Percentiles rank a stretch among this genome's conserved stretches.
These are phyloP conservation scores for Rapana venosa DNA, from an alignment of 2,888 invertebrate genomes.

Conservation along the genomic window DNA sequence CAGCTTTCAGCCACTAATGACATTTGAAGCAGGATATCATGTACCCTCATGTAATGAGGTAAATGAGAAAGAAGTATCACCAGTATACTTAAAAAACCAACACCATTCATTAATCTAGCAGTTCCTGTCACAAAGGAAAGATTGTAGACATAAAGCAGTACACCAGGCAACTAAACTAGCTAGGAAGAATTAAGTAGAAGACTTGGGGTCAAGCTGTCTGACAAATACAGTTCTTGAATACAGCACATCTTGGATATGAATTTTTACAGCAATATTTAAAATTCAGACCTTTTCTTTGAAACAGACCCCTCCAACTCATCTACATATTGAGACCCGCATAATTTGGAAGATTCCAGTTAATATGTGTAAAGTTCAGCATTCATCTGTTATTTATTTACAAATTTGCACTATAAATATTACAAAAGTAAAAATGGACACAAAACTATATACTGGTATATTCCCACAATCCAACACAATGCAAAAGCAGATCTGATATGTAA, in stretches of 20 bases:
- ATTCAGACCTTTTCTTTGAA: too few relatives aligned
- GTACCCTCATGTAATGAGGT: not conserved
- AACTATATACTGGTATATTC: not conserved
- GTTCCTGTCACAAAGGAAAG: too few relatives aligned
- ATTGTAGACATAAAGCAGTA: too few relatives aligned
- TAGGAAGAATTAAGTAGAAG: not conserved
- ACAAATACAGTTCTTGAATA: too few relatives aligned
- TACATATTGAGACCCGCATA: not conserved
- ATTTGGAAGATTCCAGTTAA: not conserved
- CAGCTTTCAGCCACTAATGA: too few relatives aligned
- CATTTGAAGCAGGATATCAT: not conserved
- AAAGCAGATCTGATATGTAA: slow-evolving; percentile 6
- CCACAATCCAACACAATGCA: not conserved
- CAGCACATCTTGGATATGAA: not conserved
- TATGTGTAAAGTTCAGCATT: not conserved
- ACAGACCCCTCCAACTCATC: not conserved
- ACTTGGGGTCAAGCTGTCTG: not conserved
- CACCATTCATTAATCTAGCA: too few relatives aligned
- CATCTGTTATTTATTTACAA: not conserved
- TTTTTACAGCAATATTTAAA: too few relatives aligned
- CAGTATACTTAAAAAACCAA: too few relatives aligned
- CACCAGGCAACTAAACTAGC: too few relatives aligned
- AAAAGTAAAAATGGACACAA: not conserved
- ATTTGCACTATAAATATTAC: not conserved
- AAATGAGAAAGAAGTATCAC: too few relatives aligned